Base-by-base conservation (phyloP, 2,797 vertebrate genomes). In the Onychomys arenicola region DNA sequence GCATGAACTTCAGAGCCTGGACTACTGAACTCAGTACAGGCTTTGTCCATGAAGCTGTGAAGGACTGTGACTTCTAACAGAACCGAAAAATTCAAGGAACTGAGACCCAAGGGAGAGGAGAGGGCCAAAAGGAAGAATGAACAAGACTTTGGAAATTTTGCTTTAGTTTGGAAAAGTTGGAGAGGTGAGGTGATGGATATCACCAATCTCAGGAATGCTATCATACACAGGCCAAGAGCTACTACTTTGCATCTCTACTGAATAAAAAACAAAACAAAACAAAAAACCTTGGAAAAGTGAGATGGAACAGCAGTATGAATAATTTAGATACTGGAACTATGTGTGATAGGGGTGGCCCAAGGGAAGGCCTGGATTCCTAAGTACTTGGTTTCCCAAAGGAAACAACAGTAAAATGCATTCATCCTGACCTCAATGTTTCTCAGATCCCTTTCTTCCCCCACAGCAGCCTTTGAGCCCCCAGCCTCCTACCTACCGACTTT, bases 401-500 rank as follows among this genome's bases (percentile, higher is more conserved):
- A 89, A 82, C 63, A 65, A 52, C 16, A 34, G 61, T 34, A 29
- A 57, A 90, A 67, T 73, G 4, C 37, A 49, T 52, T 77, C 10
- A 6, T 73, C 6, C 71, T 4, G 17, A 55, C 25, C 52, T 67
- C 29, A 10, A 1, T 25, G 34, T 27, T 34, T 46, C 52, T 40
- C 55, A 29, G 12, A 17, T 49, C 43, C 32, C 37, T 43, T 59
- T 55, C 52, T 55, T 6, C 78, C 57, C 37, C 6, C 29, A 0
- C 3, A 5, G 6, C 2, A 4, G 25, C 32, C 55, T 80, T 29
- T 5, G 2, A 6, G 34, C 27, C 19, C 80, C 23, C 63, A n/a
- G 23, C 16, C 27, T 85, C 23, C 87, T 57, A 40, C 73, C 40
- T 96, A 98, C 98, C 98, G 95, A 89, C 97, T 95, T 90, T 96